These are phyloP conservation scores for Corapipo altera DNA, from an alignment of 2,113 vertebrate species.

Conservation along the genomic window DNA sequence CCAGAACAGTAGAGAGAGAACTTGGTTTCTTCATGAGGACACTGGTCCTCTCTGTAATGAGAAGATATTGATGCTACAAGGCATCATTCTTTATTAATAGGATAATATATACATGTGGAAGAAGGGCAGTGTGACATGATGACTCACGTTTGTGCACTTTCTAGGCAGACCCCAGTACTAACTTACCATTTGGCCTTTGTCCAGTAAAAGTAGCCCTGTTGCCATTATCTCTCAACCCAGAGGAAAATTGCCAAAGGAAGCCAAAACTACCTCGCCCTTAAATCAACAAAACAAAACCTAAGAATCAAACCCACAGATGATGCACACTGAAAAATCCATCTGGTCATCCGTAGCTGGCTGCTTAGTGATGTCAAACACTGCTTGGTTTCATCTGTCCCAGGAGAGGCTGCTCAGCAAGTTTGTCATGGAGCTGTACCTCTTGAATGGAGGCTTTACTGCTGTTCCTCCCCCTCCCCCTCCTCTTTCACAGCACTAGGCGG, in stretches of 20 bases:
- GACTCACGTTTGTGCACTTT: not conserved
- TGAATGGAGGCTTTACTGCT: not conserved
- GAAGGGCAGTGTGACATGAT: not conserved
- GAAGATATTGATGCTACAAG: not conserved
- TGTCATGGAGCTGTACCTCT: not conserved
- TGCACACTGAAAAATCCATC: not conserved
- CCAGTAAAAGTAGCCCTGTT: not conserved
- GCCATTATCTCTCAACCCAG: not conserved
- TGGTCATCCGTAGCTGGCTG: not conserved
- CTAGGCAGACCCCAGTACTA: not conserved
- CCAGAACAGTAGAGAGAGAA: not conserved
- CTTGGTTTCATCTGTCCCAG: not conserved
- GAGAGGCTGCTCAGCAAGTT: not conserved
- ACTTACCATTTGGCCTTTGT: not conserved
- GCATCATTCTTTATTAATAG: not conserved
- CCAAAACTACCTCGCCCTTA: not conserved
- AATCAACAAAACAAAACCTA: not conserved
- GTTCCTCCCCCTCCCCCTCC: not conserved
- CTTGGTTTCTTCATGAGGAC: not conserved
- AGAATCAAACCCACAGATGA: not conserved
- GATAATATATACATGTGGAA: not conserved
- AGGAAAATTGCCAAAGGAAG: not conserved
- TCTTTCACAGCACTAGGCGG: not conserved
- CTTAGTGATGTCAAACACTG: not conserved
- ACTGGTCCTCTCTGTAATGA: not conserved